Evolutionary conservation across 1,140 invertebrate genomes (phyloP).

Genomic region (Onthophagus taurus): DNA sequence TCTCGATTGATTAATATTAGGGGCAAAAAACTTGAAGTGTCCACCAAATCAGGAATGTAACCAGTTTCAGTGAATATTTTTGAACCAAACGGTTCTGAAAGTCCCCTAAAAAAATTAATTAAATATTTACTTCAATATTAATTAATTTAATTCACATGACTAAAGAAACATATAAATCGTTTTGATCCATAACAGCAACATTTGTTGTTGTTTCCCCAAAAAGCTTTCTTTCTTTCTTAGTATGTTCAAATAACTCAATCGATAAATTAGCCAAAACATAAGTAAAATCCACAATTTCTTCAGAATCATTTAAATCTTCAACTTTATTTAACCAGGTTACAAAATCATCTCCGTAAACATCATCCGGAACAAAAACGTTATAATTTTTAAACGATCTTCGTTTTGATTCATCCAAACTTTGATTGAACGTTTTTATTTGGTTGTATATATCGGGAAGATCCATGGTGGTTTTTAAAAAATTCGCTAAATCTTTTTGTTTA

Average conservation of each 20-base stretch:
- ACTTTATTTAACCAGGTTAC: no score
- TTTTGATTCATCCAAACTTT: background rate
- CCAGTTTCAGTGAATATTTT: conserved; percentile 39
- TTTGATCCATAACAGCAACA: conserved; percentile 53
- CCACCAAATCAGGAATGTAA: conserved; percentile 37
- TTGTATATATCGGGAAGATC: background rate
- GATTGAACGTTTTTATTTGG: background rate
- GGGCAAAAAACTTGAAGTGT: conserved; percentile 27
- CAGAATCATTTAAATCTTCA: conserved; percentile 29
- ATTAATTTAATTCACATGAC: conserved; percentile 52
- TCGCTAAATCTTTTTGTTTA: background rate
- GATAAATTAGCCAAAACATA: conserved; percentile 25
- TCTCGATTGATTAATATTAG: conserved; percentile 35
- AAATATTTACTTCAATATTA: background rate
- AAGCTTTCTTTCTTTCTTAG: no score
- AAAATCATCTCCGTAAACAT: no score
- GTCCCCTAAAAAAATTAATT: conserved; percentile 34
- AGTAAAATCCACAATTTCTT: conserved; percentile 25
- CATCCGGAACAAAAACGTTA: conserved; percentile 31
- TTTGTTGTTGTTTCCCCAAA: conserved; percentile 46
- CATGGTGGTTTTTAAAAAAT: background rate
- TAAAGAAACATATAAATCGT: conserved; percentile 59
- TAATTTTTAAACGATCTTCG: conserved; percentile 26
- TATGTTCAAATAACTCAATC: background rate
- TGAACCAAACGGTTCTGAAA: conserved; percentile 44